These are phyloP conservation scores for Craseonycteris thonglongyai DNA, from an alignment of 2,113 vertebrate genomes.

Conservation along the genomic window DNA sequence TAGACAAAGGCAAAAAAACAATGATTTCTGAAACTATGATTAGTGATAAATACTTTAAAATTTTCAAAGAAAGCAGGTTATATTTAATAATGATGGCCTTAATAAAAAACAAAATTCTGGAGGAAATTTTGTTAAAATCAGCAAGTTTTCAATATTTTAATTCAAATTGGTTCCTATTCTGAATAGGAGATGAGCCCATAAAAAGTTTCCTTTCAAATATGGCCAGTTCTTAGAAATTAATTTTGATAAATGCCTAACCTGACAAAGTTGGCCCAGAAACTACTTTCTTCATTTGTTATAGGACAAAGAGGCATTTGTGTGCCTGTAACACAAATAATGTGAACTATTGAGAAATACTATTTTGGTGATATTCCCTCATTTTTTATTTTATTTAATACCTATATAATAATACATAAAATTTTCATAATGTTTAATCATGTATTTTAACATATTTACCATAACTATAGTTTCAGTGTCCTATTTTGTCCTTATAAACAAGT, in stretches of 20 bases:
- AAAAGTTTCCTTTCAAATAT: background rate
- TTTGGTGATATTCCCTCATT: background rate
- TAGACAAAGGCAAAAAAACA: background rate
- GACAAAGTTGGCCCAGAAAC: fast-evolving
- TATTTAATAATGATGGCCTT: background rate
- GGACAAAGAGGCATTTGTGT: fast-evolving
- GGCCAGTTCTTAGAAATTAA: background rate
- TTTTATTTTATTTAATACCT: background rate
- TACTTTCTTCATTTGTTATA: background rate
- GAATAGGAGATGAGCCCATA: background rate
- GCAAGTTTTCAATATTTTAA: background rate
- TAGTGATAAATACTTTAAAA: background rate
- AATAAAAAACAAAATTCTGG: background rate
- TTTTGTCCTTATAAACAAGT: background rate
- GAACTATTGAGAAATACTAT: background rate
- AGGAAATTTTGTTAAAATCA: background rate
- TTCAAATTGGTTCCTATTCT: background rate
- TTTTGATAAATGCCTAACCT: background rate
- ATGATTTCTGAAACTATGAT: background rate
- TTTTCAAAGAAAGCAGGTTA: background rate
- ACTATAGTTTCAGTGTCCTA: background rate
- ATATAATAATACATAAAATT: background rate
- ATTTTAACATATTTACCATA: background rate
- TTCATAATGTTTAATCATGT: background rate
- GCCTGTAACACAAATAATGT: background rate